Evolutionary conservation across 2,888 invertebrate species (phyloP), one percentile per base, ranked within the genome.

Genomic region (Thereva unica): DNA sequence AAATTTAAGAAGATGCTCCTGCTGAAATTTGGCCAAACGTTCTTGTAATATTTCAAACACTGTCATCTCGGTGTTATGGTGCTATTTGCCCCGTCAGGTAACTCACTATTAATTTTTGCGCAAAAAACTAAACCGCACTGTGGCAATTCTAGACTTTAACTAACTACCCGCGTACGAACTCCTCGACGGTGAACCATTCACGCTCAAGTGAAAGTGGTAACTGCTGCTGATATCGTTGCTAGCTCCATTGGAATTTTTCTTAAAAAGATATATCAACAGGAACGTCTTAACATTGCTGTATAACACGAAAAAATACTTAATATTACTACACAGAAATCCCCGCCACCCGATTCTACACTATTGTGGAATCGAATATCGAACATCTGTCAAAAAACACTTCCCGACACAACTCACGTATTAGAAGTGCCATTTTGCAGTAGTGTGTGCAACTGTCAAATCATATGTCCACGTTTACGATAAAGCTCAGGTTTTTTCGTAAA

Each of bases 1-100:
- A 81, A 89, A 93, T 73, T 87, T 85, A 40, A 95, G 80, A 72
- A 95, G 84, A 77, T 95, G 95, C 71, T 89, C 88, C 82, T 95
- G 95, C 66, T 87, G 87, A 77, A 88, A 86, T 71, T 84, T 80
- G 56, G 81, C 78, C 69, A 92, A 82, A 53, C 83, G 80, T 70
- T 81, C 79, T 71, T 80, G 78, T 68, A 88, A 76, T 72, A 79
- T 81, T 73, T 84, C 84, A 77, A 84, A 83, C 73, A 82, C 80
- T 66, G 84, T 83, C 86, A 86, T 87, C 52, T 57, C 71, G 66
- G 37, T 54, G 35, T 52, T 12, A 23, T 23, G 23, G 23, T 47
- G 47, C 37, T 40, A 47, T 59, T 10, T 53, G 38, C 23, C 23
- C 23, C 23, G 42, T 42, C n/a, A 42, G 7, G 7, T 42, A 23